Evolutionary conservation across 2,113 vertebrate species (phyloP).

Genomic region (Alligator sinensis): DNA sequence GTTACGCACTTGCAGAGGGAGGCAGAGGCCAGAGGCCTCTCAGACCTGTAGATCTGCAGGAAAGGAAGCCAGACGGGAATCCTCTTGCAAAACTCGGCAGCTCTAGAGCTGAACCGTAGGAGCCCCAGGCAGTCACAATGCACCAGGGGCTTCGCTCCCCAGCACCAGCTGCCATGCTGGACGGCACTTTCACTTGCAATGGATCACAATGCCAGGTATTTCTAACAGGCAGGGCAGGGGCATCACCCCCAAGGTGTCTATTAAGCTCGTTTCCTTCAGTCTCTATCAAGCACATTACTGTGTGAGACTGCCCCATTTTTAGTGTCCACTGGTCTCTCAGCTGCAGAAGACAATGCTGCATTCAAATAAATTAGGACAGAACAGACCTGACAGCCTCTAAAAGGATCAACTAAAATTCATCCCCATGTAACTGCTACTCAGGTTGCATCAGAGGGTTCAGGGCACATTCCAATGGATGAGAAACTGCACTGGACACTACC

Average conservation of each 20-base stretch:
- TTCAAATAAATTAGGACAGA: neutral
- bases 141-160: neutral
- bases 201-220: neutral
- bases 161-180: too few species aligned
- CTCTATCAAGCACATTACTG: neutral
- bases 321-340: neutral
- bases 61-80: neutral
- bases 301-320: neutral
- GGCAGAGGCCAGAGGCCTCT: neutral
- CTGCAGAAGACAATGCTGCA: neutral
- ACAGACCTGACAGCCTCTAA: neutral
- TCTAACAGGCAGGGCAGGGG: neutral
- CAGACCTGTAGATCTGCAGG: neutral
- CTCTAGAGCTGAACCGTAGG: neutral
- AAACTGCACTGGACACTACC: neutral
- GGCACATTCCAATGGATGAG: neutral
- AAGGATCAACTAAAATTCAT: neutral
- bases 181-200: too few species aligned
- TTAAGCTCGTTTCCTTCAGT: rapidly evolving
- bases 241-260: neutral
- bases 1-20: neutral
- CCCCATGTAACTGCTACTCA: neutral
- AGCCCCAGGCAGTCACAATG: neutral
- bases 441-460: neutral
- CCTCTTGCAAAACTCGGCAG: neutral